These are phyloP conservation scores for Thecocarcelia acutangulata DNA, from an alignment of 2,888 invertebrate genomes.

Conservation along the genomic window DNA sequence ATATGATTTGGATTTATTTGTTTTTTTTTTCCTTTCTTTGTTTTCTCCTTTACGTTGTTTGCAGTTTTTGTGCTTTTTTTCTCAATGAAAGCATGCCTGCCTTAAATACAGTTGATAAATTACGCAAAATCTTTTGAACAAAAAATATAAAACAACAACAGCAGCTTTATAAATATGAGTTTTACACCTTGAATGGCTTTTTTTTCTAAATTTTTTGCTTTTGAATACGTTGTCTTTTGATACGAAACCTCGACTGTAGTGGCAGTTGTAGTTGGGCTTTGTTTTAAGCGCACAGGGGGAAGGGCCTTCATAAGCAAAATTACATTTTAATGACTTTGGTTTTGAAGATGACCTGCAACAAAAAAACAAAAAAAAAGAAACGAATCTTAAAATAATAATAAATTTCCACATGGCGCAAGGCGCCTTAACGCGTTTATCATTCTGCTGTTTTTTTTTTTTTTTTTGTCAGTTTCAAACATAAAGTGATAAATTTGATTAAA, in stretches of 20 bases:
- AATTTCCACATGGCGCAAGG: constrained; percentile 68
- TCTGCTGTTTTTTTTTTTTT: constrained; percentile 42
- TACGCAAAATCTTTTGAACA: constrained; percentile 68
- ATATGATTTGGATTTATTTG: constrained; percentile 57
- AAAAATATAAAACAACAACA: constrained; percentile 49
- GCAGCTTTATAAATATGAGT: constrained; percentile 62
- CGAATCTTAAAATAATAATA: constrained; percentile 51
- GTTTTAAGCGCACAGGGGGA: constrained; percentile 57
- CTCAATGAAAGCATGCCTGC: constrained; percentile 63
- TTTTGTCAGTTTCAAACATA: constrained; percentile 54
- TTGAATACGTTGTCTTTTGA: constrained; percentile 32
- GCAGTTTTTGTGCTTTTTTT: constrained; percentile 33
- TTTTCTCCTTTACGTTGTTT: constrained; percentile 40
- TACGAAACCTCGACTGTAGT: constrained; percentile 40
- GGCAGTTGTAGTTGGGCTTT: constrained; percentile 36
- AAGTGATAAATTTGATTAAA: constrained; percentile 71
- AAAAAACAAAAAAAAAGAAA: constrained; percentile 44
- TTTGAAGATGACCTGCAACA: constrained; percentile 66
- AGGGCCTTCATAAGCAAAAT: constrained; percentile 66
- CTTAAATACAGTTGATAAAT: constrained; percentile 69
- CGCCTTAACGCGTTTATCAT: constrained; percentile 68
- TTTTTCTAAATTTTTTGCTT: background rate
- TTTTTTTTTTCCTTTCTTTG: constrained; percentile 15
- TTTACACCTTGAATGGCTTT: constrained; percentile 61
- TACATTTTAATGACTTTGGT: constrained; percentile 69